Evolutionary conservation across 2,797 vertebrate species (phyloP).

Genomic region (Delichon dasypus): DNA sequence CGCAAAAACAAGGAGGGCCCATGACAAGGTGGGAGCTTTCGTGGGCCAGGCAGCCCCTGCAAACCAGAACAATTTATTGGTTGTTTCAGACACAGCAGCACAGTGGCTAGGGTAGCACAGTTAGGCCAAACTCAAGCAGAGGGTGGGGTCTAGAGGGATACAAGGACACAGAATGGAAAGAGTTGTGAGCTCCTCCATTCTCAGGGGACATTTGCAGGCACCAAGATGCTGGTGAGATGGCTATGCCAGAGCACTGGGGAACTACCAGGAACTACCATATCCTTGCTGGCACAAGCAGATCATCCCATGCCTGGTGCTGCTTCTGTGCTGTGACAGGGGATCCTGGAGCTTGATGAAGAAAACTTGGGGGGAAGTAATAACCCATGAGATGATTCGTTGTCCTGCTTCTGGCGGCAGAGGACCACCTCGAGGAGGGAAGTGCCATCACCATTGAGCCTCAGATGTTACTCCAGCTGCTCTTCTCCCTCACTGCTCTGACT

Average conservation of each 20-base stretch:
- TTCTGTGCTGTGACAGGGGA: not conserved
- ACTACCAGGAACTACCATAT: not conserved
- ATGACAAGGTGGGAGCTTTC: not conserved
- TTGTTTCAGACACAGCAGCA: not conserved
- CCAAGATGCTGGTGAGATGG: not conserved
- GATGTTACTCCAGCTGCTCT: not conserved
- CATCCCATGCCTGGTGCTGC: not conserved
- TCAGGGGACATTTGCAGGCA: not conserved
- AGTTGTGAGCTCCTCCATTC: not conserved
- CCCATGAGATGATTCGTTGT: not conserved
- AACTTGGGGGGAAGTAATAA: not conserved
- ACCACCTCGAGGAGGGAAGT: not conserved
- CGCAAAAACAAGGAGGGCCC: not conserved
- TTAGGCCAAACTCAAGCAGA: not conserved
- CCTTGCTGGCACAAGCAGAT: not conserved
- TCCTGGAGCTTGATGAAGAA: not conserved
- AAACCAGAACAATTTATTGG: constrained; percentile 10
- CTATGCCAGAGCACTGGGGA: not conserved
- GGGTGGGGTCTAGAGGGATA: not conserved
- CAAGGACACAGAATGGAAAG: rapidly evolving
- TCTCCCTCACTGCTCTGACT: not conserved
- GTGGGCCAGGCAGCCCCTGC: not conserved
- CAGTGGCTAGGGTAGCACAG: not conserved
- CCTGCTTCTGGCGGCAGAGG: not conserved
- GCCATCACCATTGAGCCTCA: not conserved